Base-by-base conservation (phyloP, 2,888 invertebrate species). In the Malacosoma neustria region DNA sequence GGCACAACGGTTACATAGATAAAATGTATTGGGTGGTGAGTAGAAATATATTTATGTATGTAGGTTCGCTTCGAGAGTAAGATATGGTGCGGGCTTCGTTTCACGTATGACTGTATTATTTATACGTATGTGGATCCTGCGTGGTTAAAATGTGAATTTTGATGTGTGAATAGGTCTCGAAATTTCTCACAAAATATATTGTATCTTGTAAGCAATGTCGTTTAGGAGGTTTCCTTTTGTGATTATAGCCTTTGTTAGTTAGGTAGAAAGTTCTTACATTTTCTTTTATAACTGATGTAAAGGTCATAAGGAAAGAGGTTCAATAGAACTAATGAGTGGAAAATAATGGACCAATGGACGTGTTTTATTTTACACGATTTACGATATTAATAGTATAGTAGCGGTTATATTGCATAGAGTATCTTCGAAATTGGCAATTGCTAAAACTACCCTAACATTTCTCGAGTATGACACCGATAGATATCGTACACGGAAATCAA, bases 1-100 rank as follows among this genome's bases (percentile, higher is more conserved):
- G 79, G 82, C 84, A n/a, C n/a, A 82, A 82, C 85, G 82, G 84
- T 84, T 84, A 81, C 84, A 85, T 84, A 84, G 85, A 85, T 85
- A 84, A 85, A 85, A 85, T 84, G 85, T 85, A 85, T 85, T 85
- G 84, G 84, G 84, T 82, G 84, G 82, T 76, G 82, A 84, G 72
- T 77, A 80, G 79, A 72, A 81, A 84, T 84, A 85, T 82, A 82
- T 84, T 76, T 81, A 79, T 79, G 69, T 79, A 79, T 81, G 81
- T 82, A 81, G 75, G 79, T 80, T 75, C 72, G 72, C 71, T 76
- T 76, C 70, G 68, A 71, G 72, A 74, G 73, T 72, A 72, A 82
- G 82, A 76, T 82, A 82, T 71, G 73, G 72, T 68, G 71, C 63
- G 73, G 80, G 80, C 77, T 81, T 77, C 79, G 71, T 67, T 75